Percentiles rank a stretch among this genome's conserved stretches.
Evolutionary conservation across 2,113 vertebrate species (phyloP).

Genomic region (Neolamprologus falcicula): DNA sequence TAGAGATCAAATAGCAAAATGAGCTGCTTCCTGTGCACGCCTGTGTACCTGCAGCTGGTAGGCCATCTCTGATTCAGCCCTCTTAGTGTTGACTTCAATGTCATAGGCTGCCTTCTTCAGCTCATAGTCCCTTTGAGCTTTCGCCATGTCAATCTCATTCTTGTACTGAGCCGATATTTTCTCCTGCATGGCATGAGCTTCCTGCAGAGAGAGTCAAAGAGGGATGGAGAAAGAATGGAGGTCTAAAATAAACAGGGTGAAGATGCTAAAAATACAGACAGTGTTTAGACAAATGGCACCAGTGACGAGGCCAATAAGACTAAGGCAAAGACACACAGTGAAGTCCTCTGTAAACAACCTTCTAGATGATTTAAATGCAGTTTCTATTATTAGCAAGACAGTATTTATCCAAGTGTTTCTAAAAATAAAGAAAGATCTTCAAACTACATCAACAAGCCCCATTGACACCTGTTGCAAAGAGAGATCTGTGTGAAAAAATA

Average conservation of each 20-base stretch:
- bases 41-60: constrained; percentile 83
- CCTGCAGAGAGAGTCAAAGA: constrained; percentile 50
- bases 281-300: background rate
- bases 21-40: background rate
- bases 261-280: background rate
- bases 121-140: constrained; percentile 86
- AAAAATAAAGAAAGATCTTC: background rate
- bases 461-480: background rate
- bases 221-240: background rate
- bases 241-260: background rate
- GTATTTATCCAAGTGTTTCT: background rate
- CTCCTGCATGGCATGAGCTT: constrained; percentile 84
- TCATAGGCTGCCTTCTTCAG: constrained; percentile 86
- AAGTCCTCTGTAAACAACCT: background rate
- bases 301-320: background rate
- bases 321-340: background rate
- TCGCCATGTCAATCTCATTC: constrained; percentile 88
- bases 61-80: constrained; percentile 86
- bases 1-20: background rate
- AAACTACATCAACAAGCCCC: accelerated
- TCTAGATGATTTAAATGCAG: background rate
- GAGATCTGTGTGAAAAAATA: accelerated
- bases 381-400: accelerated
- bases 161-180: constrained; percentile 85
- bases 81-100: constrained; percentile 83